A percentile compares a stretch with the other conserved stretches of the same genome.
These are phyloP conservation scores for silkworm (Bombyx mori) DNA, from an alignment of 1,140 invertebrate species.

Conservation along the genomic window ASM3026992v2 NC_085134.1:10266001-10266500, in stretches of 20 bases:
- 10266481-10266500: too few species aligned
- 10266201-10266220: slow-evolving; percentile 1
- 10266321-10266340: too few species aligned
- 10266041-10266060: slow-evolving; percentile 26
- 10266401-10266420: too few species aligned
- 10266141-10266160: slow-evolving; percentile 1
- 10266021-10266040: slow-evolving; percentile 38
- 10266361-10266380: too few species aligned
- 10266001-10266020: slow-evolving; percentile 80
- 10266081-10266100: not conserved
- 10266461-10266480: too few species aligned
- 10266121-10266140: slow-evolving; percentile 1
- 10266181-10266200: slow-evolving; percentile 4
- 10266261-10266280: not conserved
- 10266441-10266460: too few species aligned
- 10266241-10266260: not conserved
- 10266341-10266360: too few species aligned
- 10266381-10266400: too few species aligned
- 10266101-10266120: slow-evolving; percentile 3
- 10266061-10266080: slow-evolving; percentile 1
- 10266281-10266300: too few species aligned
- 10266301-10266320: too few species aligned
- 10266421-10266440: too few species aligned
- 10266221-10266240: not conserved
- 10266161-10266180: not conserved